Conservation (phyloP, 2,797 vertebrate genomes). For the Enteromius afrohamiltoni region DNA sequence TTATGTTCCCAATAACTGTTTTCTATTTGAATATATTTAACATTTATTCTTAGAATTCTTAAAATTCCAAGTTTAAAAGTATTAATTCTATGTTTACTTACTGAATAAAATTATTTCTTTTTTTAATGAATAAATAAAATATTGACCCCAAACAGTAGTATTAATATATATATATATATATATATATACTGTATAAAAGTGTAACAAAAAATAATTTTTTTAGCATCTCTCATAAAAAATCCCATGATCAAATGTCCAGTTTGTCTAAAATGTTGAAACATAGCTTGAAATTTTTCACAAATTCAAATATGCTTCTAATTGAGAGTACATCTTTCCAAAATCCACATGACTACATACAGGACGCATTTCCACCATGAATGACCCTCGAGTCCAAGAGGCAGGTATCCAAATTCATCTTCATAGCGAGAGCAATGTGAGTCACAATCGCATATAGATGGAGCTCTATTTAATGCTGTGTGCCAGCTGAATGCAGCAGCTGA, state of each 20-base stretch:
- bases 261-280: neutral
- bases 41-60: too few relatives aligned
- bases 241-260: neutral
- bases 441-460: neutral
- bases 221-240: neutral
- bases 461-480: conserved; percentile 2
- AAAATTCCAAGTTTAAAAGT: too few relatives aligned
- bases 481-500: conserved; percentile 23
- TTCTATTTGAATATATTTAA: too few relatives aligned
- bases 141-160: too few relatives aligned
- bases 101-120: too few relatives aligned
- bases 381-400: conserved; percentile 74
- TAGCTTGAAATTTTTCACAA: neutral
- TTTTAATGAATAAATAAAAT: too few relatives aligned
- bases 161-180: too few relatives aligned
- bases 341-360: conserved; percentile 64
- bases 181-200: too few relatives aligned
- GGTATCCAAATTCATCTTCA: conserved; percentile 78
- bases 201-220: too few relatives aligned
- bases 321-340: conserved; percentile 65
- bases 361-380: conserved; percentile 75
- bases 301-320: neutral
- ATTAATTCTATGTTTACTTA: too few relatives aligned
- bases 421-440: conserved; percentile 71
- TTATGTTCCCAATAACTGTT: too few relatives aligned